Conservation (phyloP, 2,797 vertebrate genomes). For the Melanotaenia parkinsoni region DNA sequence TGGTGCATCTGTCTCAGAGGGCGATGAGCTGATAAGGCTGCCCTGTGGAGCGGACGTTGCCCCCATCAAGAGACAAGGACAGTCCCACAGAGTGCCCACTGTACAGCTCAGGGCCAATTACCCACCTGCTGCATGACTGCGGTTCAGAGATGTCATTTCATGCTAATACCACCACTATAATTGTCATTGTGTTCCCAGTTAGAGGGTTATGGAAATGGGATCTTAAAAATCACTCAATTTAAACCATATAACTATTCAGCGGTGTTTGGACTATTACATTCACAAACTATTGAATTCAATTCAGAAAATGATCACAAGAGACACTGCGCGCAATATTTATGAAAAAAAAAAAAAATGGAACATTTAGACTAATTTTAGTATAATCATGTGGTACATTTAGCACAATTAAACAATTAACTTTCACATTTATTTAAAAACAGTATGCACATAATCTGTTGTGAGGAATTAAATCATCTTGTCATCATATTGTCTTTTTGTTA, state of each 20-base stretch:
- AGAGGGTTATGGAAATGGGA: slow-evolving; percentile 67
- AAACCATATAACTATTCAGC: slow-evolving; percentile 35
- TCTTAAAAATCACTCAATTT: slow-evolving; percentile 64
- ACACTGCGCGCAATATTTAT: not conserved
- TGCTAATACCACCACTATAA: slow-evolving; percentile 67
- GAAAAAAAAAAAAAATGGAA: slow-evolving; percentile 11
- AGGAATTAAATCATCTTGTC: slow-evolving; percentile 19
- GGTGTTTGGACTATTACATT: slow-evolving; percentile 51
- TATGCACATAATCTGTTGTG: not conserved
- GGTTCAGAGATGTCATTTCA: slow-evolving; percentile 63
- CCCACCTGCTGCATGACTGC: slow-evolving; percentile 75
- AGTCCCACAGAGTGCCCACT: slow-evolving; percentile 52
- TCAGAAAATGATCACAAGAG: slow-evolving; percentile 16
- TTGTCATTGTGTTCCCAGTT: slow-evolving; percentile 71
- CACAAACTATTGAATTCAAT: slow-evolving; percentile 44
- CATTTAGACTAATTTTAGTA: slow-evolving; percentile 30
- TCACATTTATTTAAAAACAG: slow-evolving; percentile 5
- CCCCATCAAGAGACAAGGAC: slow-evolving; percentile 68
- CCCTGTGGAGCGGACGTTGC: slow-evolving; percentile 47
- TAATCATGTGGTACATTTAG: slow-evolving; percentile 34
- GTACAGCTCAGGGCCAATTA: slow-evolving; percentile 76
- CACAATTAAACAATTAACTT: slow-evolving; percentile 35
- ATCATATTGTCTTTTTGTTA: not conserved
- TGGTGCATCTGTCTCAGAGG: slow-evolving; percentile 66
- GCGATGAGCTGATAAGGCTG: slow-evolving; percentile 59